phyloP scores from a whole-genome alignment of 1,140 invertebrate genomes.

The Hyposmocoma kahamanoa region DNA sequence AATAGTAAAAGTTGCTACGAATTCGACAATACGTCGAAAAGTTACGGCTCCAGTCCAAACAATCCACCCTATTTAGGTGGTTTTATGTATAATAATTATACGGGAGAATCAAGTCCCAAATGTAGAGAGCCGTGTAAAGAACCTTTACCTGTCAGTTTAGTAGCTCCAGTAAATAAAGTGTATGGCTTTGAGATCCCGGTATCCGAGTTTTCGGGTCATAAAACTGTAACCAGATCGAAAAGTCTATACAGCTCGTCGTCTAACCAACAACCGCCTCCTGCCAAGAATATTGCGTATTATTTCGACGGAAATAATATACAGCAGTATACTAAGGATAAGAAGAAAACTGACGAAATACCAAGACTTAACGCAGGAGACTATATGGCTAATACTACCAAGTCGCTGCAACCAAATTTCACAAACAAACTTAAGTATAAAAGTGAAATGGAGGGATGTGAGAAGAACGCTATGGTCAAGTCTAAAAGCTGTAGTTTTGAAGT shows the following conservation, averaged over 20 bases:
- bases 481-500: constrained; percentile 73
- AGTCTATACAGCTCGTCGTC: constrained; percentile 66
- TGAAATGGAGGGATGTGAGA: constrained; percentile 62
- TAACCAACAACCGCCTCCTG: constrained; percentile 45
- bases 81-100: constrained; percentile 68
- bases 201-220: constrained; percentile 47
- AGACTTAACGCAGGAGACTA: constrained; percentile 72
- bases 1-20: constrained; percentile 71
- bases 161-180: constrained; percentile 41
- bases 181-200: constrained; percentile 54
- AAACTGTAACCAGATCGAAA: constrained; percentile 64
- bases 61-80: constrained; percentile 54
- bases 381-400: constrained; percentile 68
- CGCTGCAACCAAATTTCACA: constrained; percentile 57
- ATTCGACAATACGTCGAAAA: constrained; percentile 74
- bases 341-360: constrained; percentile 71
- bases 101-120: constrained; percentile 39
- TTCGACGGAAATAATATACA: constrained; percentile 70
- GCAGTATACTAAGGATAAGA: constrained; percentile 50
- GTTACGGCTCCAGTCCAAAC: constrained; percentile 77
- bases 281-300: constrained; percentile 74
- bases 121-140: constrained; percentile 21
- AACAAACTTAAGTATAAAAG: constrained; percentile 66
- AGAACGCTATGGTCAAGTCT: constrained; percentile 61
- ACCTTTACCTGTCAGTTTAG: constrained; percentile 19